phyloP scores from a whole-genome alignment of 2,797 vertebrate genomes.

The Anguilla marmorata region DNA sequence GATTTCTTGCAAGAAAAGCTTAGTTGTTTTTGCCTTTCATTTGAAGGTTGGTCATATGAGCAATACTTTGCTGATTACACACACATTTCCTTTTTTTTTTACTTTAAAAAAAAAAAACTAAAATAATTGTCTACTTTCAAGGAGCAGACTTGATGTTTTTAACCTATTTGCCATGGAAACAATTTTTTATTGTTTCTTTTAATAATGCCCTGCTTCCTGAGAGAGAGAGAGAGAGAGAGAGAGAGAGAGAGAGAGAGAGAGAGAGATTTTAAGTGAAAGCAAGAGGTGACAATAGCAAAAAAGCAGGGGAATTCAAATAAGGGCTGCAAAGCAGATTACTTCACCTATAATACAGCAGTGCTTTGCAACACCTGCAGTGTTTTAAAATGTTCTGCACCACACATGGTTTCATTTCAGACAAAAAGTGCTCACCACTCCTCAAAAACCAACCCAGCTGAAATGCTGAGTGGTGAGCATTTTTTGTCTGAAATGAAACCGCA shows the following conservation, averaged over 20 bases:
- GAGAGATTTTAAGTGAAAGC: neutral
- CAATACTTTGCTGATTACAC: neutral
- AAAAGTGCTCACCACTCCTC: neutral
- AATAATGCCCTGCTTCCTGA: neutral
- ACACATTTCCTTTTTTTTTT: neutral
- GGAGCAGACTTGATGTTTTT: neutral
- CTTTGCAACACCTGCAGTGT: neutral
- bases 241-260: neutral
- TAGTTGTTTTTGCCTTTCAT: slow-evolving; percentile 7
- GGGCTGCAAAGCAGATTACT: neutral
- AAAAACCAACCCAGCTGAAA: no score
- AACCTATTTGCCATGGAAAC: neutral
- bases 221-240: neutral
- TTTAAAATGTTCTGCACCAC: neutral
- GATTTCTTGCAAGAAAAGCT: neutral
- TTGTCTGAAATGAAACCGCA: no score
- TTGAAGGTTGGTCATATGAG: neutral
- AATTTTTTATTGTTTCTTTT: neutral
- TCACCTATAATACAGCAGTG: neutral
- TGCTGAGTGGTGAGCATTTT: no score
- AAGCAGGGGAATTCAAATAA: neutral
- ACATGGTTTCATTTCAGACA: neutral
- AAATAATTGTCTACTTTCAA: neutral
- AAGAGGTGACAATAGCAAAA: neutral
- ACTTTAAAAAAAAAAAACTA: neutral